Conservation (phyloP, 2,113 vertebrate genomes). For the Esox niger region DNA sequence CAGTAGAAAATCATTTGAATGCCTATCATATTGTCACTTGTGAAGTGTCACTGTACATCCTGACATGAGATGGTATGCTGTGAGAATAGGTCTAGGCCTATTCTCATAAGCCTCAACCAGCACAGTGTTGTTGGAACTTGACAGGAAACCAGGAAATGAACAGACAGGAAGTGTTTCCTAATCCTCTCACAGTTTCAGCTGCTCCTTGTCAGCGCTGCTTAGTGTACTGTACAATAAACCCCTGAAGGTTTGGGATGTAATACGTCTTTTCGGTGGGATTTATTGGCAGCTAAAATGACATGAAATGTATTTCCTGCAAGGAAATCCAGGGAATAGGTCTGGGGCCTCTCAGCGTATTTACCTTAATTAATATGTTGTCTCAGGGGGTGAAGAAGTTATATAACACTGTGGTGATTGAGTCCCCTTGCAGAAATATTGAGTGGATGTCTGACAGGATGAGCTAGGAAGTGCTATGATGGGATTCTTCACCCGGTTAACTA, state of each 20-base stretch:
- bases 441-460: conserved; percentile 13
- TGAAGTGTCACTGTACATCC: conserved; percentile 23
- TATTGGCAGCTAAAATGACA: conserved; percentile 50
- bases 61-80: conserved; percentile 4
- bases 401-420: conserved; percentile 24
- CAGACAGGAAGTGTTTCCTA: conserved; percentile 29
- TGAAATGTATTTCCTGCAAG: conserved; percentile 57
- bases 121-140: background rate
- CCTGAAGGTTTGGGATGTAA: conserved; percentile 37
- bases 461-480: background rate
- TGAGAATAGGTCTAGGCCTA: background rate
- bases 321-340: conserved; percentile 47
- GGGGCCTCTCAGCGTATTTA: conserved; percentile 48
- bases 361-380: conserved; percentile 65
- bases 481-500: no score
- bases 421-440: conserved; percentile 29
- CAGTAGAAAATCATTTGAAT: conserved; percentile 19
- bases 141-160: conserved; percentile 3
- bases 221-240: conserved; percentile 11
- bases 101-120: background rate
- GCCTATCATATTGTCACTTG: conserved; percentile 26
- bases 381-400: conserved; percentile 35
- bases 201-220: conserved; percentile 24
- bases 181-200: conserved; percentile 36
- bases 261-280: conserved; percentile 28